Base-by-base conservation (phyloP, 1,140 invertebrate genomes). In the Polypedilum pembai region DNA sequence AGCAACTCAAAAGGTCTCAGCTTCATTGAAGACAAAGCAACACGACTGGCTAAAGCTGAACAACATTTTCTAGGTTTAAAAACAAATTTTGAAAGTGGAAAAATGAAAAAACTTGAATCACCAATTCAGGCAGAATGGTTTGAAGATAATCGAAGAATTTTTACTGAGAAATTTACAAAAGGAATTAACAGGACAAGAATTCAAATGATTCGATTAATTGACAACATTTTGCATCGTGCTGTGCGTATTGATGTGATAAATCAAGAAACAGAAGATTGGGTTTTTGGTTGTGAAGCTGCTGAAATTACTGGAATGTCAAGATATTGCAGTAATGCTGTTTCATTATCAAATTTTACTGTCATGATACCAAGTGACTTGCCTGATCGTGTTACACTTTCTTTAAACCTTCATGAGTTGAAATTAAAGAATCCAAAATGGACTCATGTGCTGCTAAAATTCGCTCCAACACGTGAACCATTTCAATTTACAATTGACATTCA, bases 361-460 rank as follows among this genome's bases (percentile, higher is more conserved):
- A 83, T 85, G 74, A 77, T 83, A 17, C 84, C 86, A 17, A 86
- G 84, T 72, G 79, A 77, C 56, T 78, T 76, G 56, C 77, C 82
- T 76, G 81, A 84, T 76, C 79, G 86, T 12, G 85, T 88, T 78
- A 85, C 86, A 24, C 85, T 89, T 0, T 85, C 87, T 10, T 79
- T 93, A 3, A 83, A 90, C 80, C 77, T 92, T 33, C 84, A 87
- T 41, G 83, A 87, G 66, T 76, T 93, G 10, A 85, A 82, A 21
- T 81, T 84, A 17, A 79, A 79, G 56, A 81, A 87, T 76, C 80
- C 85, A 1, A 80, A 84, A 21, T 87, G 88, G 82, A 89, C 90
- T 5, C 92, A 94, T 78, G 82, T 94, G 33, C 79, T 93, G 56
- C 82, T 94, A 0, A 86, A 86, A 78, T 84, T 93, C 24, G 84